Evolutionary conservation across 2,797 vertebrate genomes (phyloP).

Genomic region (Nothura maculosa): DNA sequence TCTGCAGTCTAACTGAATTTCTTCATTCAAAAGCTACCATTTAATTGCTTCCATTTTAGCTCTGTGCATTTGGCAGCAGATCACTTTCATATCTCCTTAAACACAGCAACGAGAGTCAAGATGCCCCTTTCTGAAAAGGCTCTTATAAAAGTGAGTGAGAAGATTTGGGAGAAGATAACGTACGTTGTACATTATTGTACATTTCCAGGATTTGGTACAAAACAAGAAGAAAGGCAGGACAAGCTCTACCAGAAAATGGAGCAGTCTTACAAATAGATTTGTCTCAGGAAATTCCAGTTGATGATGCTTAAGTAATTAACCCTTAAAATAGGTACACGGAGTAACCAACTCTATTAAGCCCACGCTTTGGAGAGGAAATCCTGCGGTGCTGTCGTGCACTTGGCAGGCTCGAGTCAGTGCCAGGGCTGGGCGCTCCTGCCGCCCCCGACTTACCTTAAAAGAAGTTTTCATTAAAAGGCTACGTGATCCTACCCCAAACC

Average conservation of each 20-base stretch:
- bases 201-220: not conserved
- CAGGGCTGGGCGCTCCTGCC: not conserved
- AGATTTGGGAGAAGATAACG: not conserved
- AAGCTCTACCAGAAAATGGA: not conserved
- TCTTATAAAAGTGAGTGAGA: not conserved
- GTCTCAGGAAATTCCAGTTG: not conserved
- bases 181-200: not conserved
- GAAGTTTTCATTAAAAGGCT: not conserved
- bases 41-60: constrained; percentile 37
- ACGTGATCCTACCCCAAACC: not conserved
- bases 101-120: not conserved
- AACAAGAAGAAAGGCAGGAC: not conserved
- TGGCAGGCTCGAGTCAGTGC: not conserved
- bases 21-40: not conserved
- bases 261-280: not conserved
- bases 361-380: not conserved
- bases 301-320: not conserved
- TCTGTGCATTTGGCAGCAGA: not conserved
- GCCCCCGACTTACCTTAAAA: not conserved
- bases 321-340: not conserved
- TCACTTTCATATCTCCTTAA: not conserved
- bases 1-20: not conserved
- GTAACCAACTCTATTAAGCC: not conserved
- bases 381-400: not conserved
- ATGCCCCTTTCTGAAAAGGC: not conserved